Evolutionary conservation across 2,797 vertebrate species (phyloP).

Genomic region (Denticeps clupeoides): DNA sequence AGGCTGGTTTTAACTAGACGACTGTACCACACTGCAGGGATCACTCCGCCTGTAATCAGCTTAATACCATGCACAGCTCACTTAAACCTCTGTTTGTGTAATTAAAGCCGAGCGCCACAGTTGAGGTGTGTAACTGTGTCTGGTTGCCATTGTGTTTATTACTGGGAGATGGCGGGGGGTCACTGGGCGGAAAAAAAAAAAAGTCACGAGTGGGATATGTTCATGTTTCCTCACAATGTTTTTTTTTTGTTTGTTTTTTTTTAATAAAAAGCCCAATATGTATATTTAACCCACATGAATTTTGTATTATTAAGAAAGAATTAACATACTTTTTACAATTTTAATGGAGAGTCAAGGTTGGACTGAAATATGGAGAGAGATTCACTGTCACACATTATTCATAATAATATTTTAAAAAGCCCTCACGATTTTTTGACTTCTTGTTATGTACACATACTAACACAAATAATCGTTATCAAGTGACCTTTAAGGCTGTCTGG

Average conservation of each 20-base stretch:
- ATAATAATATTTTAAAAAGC: too few relatives aligned
- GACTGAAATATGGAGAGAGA: too few relatives aligned
- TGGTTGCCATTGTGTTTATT: conserved; percentile 1
- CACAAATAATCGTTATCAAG: conserved; percentile 3
- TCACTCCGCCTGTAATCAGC: conserved; percentile 9
- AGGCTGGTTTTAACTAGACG: conserved; percentile 26
- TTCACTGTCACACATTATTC: too few relatives aligned
- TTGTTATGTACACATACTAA: not conserved
- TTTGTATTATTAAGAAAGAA: too few relatives aligned
- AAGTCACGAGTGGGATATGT: not conserved
- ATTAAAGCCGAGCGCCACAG: conserved; percentile 19
- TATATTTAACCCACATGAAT: too few relatives aligned
- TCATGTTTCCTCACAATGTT: not conserved
- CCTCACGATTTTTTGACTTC: not conserved
- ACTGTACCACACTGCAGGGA: conserved; percentile 3
- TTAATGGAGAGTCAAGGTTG: too few relatives aligned
- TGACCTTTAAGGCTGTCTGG: conserved; percentile 1
- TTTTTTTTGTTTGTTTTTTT: too few relatives aligned
- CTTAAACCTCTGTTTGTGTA: conserved; percentile 23
- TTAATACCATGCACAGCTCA: conserved; percentile 17
- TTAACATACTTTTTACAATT: too few relatives aligned
- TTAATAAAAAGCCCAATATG: too few relatives aligned
- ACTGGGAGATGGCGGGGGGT: not conserved
- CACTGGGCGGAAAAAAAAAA: not conserved
- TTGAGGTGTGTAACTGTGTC: not conserved